A percentile compares a stretch with the other conserved stretches of the same genome.
These are phyloP conservation scores for Leptopilina drosophilae DNA, from an alignment of 2,888 invertebrate species.

Conservation along the genomic window DNA sequence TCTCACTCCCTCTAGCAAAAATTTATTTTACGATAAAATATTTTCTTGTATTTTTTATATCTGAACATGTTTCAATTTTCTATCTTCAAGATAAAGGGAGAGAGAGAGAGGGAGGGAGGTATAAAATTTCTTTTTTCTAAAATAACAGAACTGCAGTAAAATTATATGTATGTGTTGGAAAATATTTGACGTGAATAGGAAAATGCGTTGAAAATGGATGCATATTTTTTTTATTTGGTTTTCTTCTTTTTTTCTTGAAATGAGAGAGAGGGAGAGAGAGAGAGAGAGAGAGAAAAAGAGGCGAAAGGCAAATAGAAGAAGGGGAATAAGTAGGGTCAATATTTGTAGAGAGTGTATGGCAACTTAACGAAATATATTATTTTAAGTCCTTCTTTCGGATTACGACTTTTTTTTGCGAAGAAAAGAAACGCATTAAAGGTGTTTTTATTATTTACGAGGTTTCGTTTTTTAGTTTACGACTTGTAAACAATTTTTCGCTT, in stretches of 20 bases:
- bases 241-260: not conserved
- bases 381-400: not conserved
- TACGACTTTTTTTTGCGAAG: not conserved
- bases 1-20: too few relatives aligned
- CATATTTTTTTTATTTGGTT: not conserved
- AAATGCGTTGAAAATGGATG: not conserved
- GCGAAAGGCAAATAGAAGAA: not conserved
- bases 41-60: too few relatives aligned
- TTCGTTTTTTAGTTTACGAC: too few relatives aligned
- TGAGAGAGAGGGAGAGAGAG: not conserved
- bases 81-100: too few relatives aligned
- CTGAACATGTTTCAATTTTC: too few relatives aligned
- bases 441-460: not conserved
- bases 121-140: not conserved
- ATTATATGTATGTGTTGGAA: too few relatives aligned
- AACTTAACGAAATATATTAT: conserved; percentile 11
- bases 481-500: too few relatives aligned
- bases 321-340: not conserved
- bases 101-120: too few relatives aligned
- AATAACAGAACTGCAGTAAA: too few relatives aligned
- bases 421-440: not conserved
- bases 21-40: too few relatives aligned
- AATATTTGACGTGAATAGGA: not conserved
- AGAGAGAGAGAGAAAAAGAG: not conserved
- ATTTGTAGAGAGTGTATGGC: not conserved